Base-by-base conservation (phyloP, 2,113 vertebrate species). In the Melanotaenia duboulayi region DNA sequence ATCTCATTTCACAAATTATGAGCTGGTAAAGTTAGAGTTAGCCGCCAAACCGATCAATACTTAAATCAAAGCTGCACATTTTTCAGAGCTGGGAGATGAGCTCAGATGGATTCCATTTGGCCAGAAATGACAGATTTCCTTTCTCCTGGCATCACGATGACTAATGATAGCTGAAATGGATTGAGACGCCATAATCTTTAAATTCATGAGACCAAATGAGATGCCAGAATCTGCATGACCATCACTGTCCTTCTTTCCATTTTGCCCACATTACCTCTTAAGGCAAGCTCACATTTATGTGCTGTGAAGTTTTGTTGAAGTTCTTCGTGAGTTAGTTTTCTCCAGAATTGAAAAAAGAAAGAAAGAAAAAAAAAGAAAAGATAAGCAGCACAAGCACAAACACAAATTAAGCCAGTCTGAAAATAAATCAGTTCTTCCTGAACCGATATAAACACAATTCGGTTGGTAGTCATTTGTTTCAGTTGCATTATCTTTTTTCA, bases 401-500 rank as follows among this genome's bases (percentile, higher is more conserved):
- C 76, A 80, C 56, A 73, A 83, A 82, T 35, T 25, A 58, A 83
- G 86, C 19, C 42, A 35, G 65, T 69, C 23, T 71, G 61, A 71
- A 86, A 84, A 72, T 78, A 71, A 83, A 70, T 73, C n/a, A 22
- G 56, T 80, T 78, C 56, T 79, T 76, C 74, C 83, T 78, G 44
- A 81, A 78, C 62, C 69, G 56, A 77, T 74, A 50, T 65, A 28
- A 88, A 70, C 76, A 89, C 74, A 84, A 88, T 65, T 84, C 20
- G 35, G 40, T 8, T 56, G 57, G 68, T 67, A 54, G 35, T 78
- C 80, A 59, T 82, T 87, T 81, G 65, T 92, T 88, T 83, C 71
- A 82, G 23, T 80, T 46, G 16, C 87, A 54, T 84, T 66, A 80
- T 78, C 84, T 75, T 84, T 71, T 82, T 86, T 86, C 79, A 88